Evolutionary conservation across 2,888 invertebrate species (phyloP).

Genomic region (Ophion ventricosus): DNA sequence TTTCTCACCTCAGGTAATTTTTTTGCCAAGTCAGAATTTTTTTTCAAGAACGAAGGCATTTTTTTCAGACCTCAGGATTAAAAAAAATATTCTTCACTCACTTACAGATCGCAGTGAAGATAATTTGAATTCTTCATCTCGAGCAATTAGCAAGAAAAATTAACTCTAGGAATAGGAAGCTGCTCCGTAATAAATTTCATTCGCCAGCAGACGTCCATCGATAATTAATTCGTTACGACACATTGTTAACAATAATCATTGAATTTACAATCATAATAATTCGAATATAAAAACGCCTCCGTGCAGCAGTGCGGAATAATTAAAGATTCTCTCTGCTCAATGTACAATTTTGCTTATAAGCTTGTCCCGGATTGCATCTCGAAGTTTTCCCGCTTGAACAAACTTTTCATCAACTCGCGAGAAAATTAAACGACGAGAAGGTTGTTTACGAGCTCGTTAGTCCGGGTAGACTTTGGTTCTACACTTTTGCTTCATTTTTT

Average conservation of each 20-base stretch:
- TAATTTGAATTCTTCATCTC: too few relatives aligned
- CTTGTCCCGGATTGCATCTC: slow-evolving; percentile 30
- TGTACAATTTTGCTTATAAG: slow-evolving; percentile 25
- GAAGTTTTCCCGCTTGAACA: slow-evolving; percentile 51
- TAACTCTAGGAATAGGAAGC: too few relatives aligned
- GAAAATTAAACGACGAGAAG: slow-evolving; percentile 63
- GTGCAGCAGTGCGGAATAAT: background rate
- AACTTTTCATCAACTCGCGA: slow-evolving; percentile 62
- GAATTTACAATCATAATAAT: background rate
- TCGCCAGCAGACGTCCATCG: too few relatives aligned
- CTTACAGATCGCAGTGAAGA: too few relatives aligned
- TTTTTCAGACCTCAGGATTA: too few relatives aligned
- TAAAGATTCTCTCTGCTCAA: slow-evolving; percentile 1
- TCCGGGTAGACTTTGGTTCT: slow-evolving; percentile 31
- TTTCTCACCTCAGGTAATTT: too few relatives aligned
- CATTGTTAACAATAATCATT: background rate
- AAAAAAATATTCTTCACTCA: too few relatives aligned
- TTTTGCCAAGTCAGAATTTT: too few relatives aligned
- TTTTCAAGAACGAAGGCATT: too few relatives aligned
- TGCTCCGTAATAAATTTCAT: too few relatives aligned
- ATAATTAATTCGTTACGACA: too few relatives aligned
- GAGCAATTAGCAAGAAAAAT: too few relatives aligned
- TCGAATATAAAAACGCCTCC: background rate
- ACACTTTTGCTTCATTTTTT: slow-evolving; percentile 37
- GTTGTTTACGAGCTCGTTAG: slow-evolving; percentile 66